Evolutionary conservation across 30 jellyfish, hydroid and myxozoan species (phyloP), one percentile per base, ranked within the genome.

Genomic region (Catostylus mosaicus): DNA sequence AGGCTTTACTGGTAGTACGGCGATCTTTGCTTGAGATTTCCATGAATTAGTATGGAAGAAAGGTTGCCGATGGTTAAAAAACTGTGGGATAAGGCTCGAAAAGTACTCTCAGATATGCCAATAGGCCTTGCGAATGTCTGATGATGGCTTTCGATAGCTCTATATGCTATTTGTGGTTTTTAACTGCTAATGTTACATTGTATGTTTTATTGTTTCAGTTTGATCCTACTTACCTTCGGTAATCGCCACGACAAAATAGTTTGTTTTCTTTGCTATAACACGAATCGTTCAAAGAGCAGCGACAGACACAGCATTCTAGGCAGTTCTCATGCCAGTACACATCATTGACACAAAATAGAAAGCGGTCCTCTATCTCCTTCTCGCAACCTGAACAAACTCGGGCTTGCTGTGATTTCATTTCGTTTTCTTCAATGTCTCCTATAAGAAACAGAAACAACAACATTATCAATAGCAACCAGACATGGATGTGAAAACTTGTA

Each of bases 261-360:
- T 80, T 82, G 86, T 77, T 85, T 22, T 92, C 95, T 71, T 76
- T 92, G 32, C 88, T 77, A 70, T 64, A 87, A 65, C 98, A 92
- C 26, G 94, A 81, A 7, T 87, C 96, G 30, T 60, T 36, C 69
- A 92, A 72, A 30, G 86, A 32, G 27, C 86, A 63, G 63, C 77
- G 82, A 69, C 98, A 92, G 24, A 73, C 95, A 63, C 93, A 72
- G 75, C 98, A 92, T 40, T 80, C 77, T 12, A 92, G 78, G 70
- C 98, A 92, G 30, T 30, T 23, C 65, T 87, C 98, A 54, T 92
- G 98, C 98, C 98, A 92, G 33, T 70, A 87, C 48, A 51, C 95
- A 30, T 85, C 96, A 78, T 67, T 73, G 7, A 92, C 85, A 23
- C 84, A 46, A 46, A 80, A 75, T 32, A 92, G 30, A 78, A 38